These are phyloP conservation scores for Dugesia japonica DNA, from an alignment of 2,888 invertebrate species.

Conservation along the genomic window DNA sequence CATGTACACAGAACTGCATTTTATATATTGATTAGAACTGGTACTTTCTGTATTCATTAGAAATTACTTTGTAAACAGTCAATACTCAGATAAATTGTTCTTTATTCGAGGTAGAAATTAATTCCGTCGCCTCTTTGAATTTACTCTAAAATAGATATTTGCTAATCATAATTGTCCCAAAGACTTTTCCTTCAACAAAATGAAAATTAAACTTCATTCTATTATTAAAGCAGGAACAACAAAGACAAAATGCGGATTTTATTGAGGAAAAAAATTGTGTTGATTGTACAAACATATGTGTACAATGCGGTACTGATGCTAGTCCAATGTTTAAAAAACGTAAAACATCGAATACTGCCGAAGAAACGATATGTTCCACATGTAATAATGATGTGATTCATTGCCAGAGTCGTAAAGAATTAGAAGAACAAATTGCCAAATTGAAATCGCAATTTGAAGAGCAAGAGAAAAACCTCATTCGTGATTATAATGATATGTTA, in stretches of 20 bases:
- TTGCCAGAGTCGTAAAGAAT: neutral
- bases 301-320: neutral
- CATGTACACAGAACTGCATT: too few species aligned
- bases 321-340: neutral
- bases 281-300: neutral
- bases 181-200: too few species aligned
- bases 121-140: too few species aligned
- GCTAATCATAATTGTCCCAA: too few species aligned
- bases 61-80: too few species aligned
- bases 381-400: neutral
- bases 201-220: too few species aligned
- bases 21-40: too few species aligned
- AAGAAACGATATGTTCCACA: neutral
- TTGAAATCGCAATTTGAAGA: neutral
- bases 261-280: neutral
- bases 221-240: neutral
- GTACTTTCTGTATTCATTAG: too few species aligned
- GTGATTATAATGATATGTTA: slow-evolving; percentile 3
- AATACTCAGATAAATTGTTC: too few species aligned
- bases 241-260: neutral
- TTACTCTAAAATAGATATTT: too few species aligned
- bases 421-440: neutral
- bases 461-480: neutral
- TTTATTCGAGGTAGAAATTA: too few species aligned
- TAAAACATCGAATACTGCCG: neutral